Base-by-base conservation (phyloP, 37 sponge, comb jelly and placozoan species). In the Mnemiopsis leidyi region DNA sequence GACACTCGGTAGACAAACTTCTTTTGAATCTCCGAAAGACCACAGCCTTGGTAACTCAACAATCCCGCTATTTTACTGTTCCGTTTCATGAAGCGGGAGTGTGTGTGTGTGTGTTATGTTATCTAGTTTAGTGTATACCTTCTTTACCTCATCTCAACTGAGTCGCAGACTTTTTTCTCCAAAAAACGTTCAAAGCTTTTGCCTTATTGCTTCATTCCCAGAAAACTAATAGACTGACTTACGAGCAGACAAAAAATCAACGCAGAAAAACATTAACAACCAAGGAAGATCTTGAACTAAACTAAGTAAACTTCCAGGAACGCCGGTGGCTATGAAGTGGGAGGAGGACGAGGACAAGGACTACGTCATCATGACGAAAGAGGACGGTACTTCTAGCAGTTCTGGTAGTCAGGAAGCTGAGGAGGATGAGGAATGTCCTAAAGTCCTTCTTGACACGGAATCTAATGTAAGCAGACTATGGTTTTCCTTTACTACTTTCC, bases 341-440 rank as follows among this genome's bases (percentile, higher is more conserved):
- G 82, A 79, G 82, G 82, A 79, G 21, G 82, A 79, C 21, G 82
- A 79, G 21, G 82, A 79, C 3, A 79, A 79, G 37, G 82, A 79
- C 37, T 79, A 79, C 21, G 82, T 79, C 9, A 36, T 79, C 2
- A 79, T 79, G 82, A 79, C 82, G 37, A 32, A 35, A 31, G 82
- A 79, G 82, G 82, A 79, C 34, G 29, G 3, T 1, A 36, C 23
- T 33, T 32, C 37, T 9, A 36, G 3, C 37, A 29, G 23, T 13
- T 36, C 37, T 2, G 82, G 82, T 29, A 29, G 7, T 3, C 3
- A 9, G 1, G 3, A 36, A 0, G 82, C 26, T 34, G 82, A 35
- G 37, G 82, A 35, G 36, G 82, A 79, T 2, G 36, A 18, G 2
- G 37, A 20, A 7, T 36, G 37, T 7, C 37, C 37, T 32, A 79